phyloP scores from a whole-genome alignment of 2,797 vertebrate genomes.

The Decapterus maruadsi region DNA sequence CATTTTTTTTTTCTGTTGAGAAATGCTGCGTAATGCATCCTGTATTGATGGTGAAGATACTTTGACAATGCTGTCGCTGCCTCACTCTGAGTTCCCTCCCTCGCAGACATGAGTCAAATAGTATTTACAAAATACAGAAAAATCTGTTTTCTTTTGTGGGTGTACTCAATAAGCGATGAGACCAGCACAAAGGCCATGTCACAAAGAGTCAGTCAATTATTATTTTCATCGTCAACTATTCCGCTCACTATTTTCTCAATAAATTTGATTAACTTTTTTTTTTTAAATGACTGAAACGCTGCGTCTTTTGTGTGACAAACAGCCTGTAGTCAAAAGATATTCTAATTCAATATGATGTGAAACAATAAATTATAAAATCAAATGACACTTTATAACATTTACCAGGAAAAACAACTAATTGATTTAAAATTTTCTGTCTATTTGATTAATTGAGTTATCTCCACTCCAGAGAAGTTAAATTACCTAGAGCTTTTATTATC shows the following conservation, averaged over 20 bases:
- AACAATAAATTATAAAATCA: background rate
- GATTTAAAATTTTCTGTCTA: background rate
- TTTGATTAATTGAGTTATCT: background rate
- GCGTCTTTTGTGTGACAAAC: background rate
- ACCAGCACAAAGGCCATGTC: background rate
- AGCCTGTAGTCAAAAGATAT: background rate
- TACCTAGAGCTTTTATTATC: slow-evolving; percentile 4
- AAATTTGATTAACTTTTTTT: background rate
- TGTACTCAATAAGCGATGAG: background rate
- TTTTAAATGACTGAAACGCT: no score
- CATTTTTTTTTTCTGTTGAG: slow-evolving; percentile 55
- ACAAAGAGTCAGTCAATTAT: background rate
- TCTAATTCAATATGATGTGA: background rate
- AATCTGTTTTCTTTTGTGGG: background rate
- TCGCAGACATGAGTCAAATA: slow-evolving; percentile 29
- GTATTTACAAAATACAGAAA: slow-evolving; percentile 9
- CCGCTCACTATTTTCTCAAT: background rate
- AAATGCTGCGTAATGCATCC: slow-evolving; percentile 72
- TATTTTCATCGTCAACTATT: background rate
- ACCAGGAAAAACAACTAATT: background rate
- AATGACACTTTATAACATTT: background rate
- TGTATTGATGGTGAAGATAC: slow-evolving; percentile 48
- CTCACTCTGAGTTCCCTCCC: slow-evolving; percentile 13
- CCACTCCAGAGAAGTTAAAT: background rate
- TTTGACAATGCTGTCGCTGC: slow-evolving; percentile 46